Conservation (phyloP, 2,888 invertebrate genomes). For the Monoplex corrugatus region DNA sequence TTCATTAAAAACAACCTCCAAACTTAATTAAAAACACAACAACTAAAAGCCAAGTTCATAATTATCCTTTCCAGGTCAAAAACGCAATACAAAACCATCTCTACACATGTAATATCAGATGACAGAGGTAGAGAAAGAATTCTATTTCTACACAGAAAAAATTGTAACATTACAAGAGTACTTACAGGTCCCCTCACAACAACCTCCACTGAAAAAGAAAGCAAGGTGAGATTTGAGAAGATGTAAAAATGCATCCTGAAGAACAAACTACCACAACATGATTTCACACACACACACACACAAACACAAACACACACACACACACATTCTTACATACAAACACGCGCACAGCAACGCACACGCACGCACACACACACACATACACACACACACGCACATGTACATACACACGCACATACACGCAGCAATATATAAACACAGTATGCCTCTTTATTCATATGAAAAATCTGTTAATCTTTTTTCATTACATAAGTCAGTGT, state of each 20-base stretch:
- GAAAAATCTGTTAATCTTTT: too few species aligned
- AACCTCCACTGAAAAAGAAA: conserved; percentile 88
- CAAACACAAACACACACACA: conserved; percentile 2
- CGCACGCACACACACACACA: background rate
- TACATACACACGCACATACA: background rate
- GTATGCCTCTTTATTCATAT: too few species aligned
- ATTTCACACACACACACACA: background rate
- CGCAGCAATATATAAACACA: background rate
- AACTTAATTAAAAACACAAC: too few species aligned
- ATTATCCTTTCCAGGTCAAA: background rate
- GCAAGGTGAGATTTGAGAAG: background rate
- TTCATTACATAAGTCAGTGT: too few species aligned
- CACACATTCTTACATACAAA: background rate
- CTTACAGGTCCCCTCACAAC: conserved; percentile 88
- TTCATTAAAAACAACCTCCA: too few species aligned
- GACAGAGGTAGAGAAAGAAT: too few species aligned
- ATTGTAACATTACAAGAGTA: background rate
- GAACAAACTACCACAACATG: too few species aligned
- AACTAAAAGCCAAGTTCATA: background rate
- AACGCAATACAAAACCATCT: background rate
- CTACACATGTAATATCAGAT: too few species aligned
- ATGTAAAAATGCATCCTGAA: background rate
- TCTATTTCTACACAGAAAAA: too few species aligned
- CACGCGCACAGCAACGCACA: background rate
- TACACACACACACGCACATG: background rate